Base-by-base conservation (phyloP, 2,113 vertebrate genomes). In the Aptenodytes forsteri region DNA sequence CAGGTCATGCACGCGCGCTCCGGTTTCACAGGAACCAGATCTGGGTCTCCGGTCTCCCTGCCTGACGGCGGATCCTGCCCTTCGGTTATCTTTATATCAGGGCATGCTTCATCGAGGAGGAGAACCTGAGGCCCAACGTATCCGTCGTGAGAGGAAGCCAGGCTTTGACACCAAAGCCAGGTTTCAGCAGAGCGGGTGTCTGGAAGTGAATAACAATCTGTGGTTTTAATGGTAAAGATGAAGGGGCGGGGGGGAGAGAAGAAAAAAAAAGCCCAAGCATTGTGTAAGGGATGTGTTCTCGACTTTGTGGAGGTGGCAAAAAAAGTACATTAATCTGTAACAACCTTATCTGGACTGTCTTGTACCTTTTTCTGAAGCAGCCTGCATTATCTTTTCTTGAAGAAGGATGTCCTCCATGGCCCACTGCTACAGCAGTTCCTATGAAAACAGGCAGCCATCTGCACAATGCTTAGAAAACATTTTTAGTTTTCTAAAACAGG, bases 1-100 rank as follows among this genome's bases (percentile, higher is more conserved):
- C 16, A 5, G n/a, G 52, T 32, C 13, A 0, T 1, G 55, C 11
- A 4, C 10, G 8, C 2, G 0, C 26, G 5, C 65, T 38, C 12
- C 10, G 49, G 12, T 56, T 44, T 49, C 55, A 15, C 58, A 25
- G 50, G 32, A 55, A 25, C 42, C 7, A 5, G 6, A 3, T 8
- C 11, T 6, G 34, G 17, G 18, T 36, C 87, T 36, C 34, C 26
- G 6, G 27, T 8, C 23, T 9, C 61, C 34, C 19, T 55, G 49
- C 17, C 67, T 65, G 27, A 1, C 2, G 4, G 29, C 19, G 22
- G 20, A 34, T 16, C 69, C 26, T 16, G 42, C 46, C 36, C 59
- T 52, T 16, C 3, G 17, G 4, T 5, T 34, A 0, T 6, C 4
- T 12, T 13, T 14, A 6, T 21, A 8, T 30, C 19, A 26, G 58